Evolutionary conservation across 37 sponge, comb jelly and placozoan genomes (phyloP).

Genomic region (Crambe crambe): DNA sequence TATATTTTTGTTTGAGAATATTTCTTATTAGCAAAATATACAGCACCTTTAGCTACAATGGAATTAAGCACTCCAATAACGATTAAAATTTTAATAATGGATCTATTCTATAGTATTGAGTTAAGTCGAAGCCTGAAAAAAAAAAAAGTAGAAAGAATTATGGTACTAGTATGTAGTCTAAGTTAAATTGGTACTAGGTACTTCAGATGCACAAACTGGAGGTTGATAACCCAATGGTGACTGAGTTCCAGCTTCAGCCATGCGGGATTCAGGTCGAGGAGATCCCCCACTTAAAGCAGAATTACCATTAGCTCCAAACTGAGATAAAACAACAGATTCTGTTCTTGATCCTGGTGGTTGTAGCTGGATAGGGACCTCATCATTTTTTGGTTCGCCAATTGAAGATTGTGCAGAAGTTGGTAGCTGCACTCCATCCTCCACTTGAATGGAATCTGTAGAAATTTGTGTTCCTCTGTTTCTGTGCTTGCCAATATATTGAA

Average conservation of each 20-base stretch:
- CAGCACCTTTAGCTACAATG: too few relatives aligned
- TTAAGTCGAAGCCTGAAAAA: too few relatives aligned
- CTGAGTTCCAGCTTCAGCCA: not conserved
- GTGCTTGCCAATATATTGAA: not conserved
- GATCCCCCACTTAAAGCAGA: not conserved
- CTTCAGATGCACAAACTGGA: not conserved
- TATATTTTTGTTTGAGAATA: too few relatives aligned
- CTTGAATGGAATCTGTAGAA: not conserved
- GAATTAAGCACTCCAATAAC: too few relatives aligned
- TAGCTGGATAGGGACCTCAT: not conserved
- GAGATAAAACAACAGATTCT: not conserved
- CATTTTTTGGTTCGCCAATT: not conserved
- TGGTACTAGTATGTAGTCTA: not conserved
- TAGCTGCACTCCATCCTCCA: not conserved
- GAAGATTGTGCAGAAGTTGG: too few relatives aligned
- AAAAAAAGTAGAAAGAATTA: too few relatives aligned
- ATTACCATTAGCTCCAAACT: not conserved
- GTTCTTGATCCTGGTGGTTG: not conserved
- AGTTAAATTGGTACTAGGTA: not conserved
- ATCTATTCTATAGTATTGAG: too few relatives aligned
- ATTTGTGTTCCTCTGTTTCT: not conserved
- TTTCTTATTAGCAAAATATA: too few relatives aligned
- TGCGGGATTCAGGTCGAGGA: constrained; percentile 22
- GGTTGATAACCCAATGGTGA: constrained; percentile 13
- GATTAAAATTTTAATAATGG: too few relatives aligned